phyloP scores from a whole-genome alignment of 1,140 invertebrate species.

The Pogonus chalceus region DNA sequence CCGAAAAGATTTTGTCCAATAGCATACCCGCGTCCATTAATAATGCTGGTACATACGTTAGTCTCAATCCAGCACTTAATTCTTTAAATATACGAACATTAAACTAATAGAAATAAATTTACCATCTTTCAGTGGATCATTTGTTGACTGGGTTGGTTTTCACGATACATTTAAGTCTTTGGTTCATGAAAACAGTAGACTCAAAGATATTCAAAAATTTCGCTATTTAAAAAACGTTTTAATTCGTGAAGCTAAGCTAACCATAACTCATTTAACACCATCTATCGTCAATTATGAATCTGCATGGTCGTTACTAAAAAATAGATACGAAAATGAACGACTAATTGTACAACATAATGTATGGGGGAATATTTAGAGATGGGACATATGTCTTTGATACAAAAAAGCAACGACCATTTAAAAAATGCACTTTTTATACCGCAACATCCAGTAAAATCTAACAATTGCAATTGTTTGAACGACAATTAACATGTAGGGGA shows the following conservation, averaged over 20 bases:
- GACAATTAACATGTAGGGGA: conserved; percentile 32
- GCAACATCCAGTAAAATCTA: too few species aligned
- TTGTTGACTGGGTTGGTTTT: conserved; percentile 29
- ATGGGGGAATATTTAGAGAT: conserved; percentile 23
- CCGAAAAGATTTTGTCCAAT: too few species aligned
- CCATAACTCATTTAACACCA: conserved; percentile 21
- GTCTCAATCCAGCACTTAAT: too few species aligned
- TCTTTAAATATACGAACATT: too few species aligned
- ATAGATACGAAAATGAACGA: conserved; percentile 24
- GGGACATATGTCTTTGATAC: conserved; percentile 22
- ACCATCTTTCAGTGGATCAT: conserved; percentile 25
- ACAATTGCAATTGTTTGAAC: conserved; percentile 32
- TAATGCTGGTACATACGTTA: too few species aligned
- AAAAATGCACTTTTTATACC: conserved; percentile 28
- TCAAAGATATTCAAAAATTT: conserved; percentile 26
- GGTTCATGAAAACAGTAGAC: conserved; percentile 25
- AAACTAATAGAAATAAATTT: conserved; percentile 26
- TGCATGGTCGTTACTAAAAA: conserved; percentile 21
- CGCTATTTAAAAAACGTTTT: conserved; percentile 24
- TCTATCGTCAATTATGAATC: too few species aligned
- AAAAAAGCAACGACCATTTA: background rate
- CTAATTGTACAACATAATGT: too few species aligned
- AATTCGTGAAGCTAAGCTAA: conserved; percentile 17
- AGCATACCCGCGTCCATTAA: too few species aligned
- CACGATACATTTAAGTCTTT: conserved; percentile 25